Evolutionary conservation across 2,888 invertebrate genomes (phyloP).

Genomic region (Exocentrus adspersus): DNA sequence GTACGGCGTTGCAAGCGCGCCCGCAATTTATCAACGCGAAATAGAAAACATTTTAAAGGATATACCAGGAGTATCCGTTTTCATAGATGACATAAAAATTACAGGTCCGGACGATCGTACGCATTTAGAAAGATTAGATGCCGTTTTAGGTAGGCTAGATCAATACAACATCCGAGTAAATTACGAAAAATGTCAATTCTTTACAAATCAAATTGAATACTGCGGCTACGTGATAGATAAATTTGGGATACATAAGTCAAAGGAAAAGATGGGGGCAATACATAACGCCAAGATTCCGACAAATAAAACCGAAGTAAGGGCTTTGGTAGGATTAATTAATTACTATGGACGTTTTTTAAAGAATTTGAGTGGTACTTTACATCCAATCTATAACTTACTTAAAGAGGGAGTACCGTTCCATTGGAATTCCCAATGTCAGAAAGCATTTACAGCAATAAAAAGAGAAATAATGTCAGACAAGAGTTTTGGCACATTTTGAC

Average conservation of each 20-base stretch:
- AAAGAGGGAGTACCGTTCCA: conserved; percentile 18
- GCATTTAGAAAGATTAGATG: conserved; percentile 5
- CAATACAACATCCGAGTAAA: conserved; percentile 47
- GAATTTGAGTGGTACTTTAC: conserved; percentile 18
- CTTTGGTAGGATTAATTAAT: conserved; percentile 22
- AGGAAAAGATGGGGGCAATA: conserved; percentile 35
- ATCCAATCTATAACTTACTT: conserved; percentile 31
- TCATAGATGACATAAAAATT: conserved; percentile 52
- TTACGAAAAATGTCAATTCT: conserved; percentile 53
- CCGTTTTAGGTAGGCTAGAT: conserved; percentile 36
- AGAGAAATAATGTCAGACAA: conserved; percentile 17
- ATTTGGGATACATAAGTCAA: conserved; percentile 31
- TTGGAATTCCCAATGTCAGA: conserved; percentile 28
- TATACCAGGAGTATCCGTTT: conserved; percentile 46
- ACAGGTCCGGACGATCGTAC: conserved; percentile 21
- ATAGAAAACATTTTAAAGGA: conserved; percentile 54
- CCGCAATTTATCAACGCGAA: conserved; percentile 54
- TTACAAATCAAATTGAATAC: conserved; percentile 51
- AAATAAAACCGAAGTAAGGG: conserved; percentile 26
- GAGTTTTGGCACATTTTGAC: conserved; percentile 28
- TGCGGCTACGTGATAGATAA: conserved; percentile 43
- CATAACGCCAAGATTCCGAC: conserved; percentile 24
- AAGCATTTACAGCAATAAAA: conserved; percentile 29
- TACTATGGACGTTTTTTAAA: conserved; percentile 34
- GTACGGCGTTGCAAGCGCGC: conserved; percentile 56